Evolutionary conservation across 2,113 vertebrate species (phyloP).

Genomic region (Bos taurus): ARS-UCD2.0 NC_037343.1:62747001-62747500

Average conservation of each 20-base stretch:
- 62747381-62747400: background rate
- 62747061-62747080: background rate
- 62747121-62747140: background rate
- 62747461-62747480: background rate
- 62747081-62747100: background rate
- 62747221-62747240: background rate
- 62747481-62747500: background rate
- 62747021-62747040: background rate
- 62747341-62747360: background rate
- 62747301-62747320: accelerated
- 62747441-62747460: background rate
- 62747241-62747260: background rate
- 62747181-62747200: background rate
- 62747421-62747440: background rate
- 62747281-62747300: background rate
- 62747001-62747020: background rate
- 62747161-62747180: background rate
- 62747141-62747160: background rate
- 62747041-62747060: background rate
- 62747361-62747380: background rate
- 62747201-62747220: background rate
- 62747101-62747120: background rate
- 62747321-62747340: background rate
- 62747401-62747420: background rate
- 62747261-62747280: background rate